Evolutionary conservation across 2,797 vertebrate genomes (phyloP).

Genomic region (Molothrus ater): DNA sequence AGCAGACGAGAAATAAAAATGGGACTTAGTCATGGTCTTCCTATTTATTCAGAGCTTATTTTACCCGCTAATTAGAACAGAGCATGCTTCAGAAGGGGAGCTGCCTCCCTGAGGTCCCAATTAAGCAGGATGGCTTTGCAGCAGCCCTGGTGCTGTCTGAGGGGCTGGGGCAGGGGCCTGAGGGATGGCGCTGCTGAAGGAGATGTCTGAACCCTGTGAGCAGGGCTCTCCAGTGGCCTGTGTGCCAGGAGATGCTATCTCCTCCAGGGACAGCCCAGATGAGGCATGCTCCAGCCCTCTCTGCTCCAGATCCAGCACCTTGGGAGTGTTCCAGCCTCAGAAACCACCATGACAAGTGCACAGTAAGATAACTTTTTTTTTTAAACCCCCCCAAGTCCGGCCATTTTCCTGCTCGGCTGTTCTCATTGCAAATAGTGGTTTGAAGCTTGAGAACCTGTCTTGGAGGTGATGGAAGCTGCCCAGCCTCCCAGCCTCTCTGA

Average conservation of each 20-base stretch:
- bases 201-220: neutral
- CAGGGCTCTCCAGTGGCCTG: neutral
- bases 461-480: neutral
- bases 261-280: neutral
- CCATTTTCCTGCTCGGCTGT: neutral
- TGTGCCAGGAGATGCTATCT: neutral
- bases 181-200: neutral
- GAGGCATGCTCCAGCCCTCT: neutral
- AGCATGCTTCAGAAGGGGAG: neutral
- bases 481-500: neutral
- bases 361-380: neutral
- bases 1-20: neutral
- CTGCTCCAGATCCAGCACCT: accelerated
- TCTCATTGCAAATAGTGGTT: neutral
- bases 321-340: neutral
- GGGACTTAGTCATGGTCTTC: neutral
- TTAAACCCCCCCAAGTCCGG: too few relatives aligned
- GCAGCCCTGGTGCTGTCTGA: accelerated
- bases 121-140: neutral
- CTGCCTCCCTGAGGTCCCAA: neutral
- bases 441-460: neutral
- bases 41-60: neutral
- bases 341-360: neutral
- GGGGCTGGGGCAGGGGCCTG: neutral
- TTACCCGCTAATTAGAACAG: neutral